These are phyloP conservation scores for Sinella curviseta DNA, from an alignment of 1,140 invertebrate genomes.

Conservation along the genomic window DNA sequence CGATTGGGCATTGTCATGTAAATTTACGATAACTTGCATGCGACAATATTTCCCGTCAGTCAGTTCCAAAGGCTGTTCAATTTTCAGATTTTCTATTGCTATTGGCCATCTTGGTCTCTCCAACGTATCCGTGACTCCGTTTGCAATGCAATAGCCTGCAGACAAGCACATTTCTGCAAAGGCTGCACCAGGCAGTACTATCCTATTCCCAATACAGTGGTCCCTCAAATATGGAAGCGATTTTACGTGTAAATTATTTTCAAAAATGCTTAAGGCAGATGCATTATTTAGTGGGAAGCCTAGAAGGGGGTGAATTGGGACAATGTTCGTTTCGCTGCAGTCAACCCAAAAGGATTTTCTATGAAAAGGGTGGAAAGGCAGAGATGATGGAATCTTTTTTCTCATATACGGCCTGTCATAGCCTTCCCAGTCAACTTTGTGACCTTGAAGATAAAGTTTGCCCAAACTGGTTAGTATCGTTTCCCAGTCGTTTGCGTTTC, in stretches of 20 bases:
- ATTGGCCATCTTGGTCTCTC: not conserved
- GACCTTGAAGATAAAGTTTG: not conserved
- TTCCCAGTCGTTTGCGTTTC: not conserved
- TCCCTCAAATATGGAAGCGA: slow-evolving; percentile 29
- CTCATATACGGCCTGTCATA: not conserved
- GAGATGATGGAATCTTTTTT: not conserved
- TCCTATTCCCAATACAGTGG: slow-evolving; percentile 31
- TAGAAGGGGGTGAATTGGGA: slow-evolving; percentile 30
- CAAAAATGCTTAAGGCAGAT: slow-evolving; percentile 10
- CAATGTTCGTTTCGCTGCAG: not conserved
- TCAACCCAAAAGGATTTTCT: slow-evolving; percentile 33
- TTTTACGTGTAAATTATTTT: slow-evolving; percentile 17
- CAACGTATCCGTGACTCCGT: not conserved
- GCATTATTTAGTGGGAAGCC: slow-evolving; percentile 18
- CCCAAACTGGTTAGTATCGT: slow-evolving; percentile 2
- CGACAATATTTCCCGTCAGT: not conserved
- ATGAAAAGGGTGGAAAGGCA: slow-evolving; percentile 37
- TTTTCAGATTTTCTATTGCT: slow-evolving; percentile 27
- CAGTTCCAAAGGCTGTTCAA: slow-evolving; percentile 30
- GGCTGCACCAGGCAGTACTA: slow-evolving; percentile 35
- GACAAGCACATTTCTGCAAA: slow-evolving; percentile 35
- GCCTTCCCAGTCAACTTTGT: not conserved
- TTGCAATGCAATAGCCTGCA: slow-evolving; percentile 21
- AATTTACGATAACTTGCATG: not conserved
- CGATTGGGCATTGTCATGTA: not conserved